Conservation (phyloP, 2,113 vertebrate genomes). For the western clawed frog (Xenopus tropicalis) region DNA sequence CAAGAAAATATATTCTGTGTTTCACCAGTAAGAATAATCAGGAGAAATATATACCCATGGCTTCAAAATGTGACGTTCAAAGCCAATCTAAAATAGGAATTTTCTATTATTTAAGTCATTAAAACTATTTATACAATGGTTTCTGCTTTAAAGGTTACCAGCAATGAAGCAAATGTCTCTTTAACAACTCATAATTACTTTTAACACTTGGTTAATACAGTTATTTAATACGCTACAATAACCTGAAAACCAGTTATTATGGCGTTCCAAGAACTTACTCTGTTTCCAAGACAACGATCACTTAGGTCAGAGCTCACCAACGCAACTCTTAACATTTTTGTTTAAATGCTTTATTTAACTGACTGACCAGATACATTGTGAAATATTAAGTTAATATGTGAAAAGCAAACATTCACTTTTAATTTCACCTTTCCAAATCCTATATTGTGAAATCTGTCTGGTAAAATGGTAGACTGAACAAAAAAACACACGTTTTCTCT, state of each 20-base stretch:
- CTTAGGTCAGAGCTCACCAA: slow-evolving; percentile 39
- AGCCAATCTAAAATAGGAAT: neutral
- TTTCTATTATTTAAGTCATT: neutral
- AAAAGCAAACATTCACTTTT: neutral
- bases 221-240: slow-evolving; percentile 41
- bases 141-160: slow-evolving; percentile 20
- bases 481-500: too few species aligned
- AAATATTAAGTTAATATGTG: slow-evolving; percentile 5
- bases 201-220: slow-evolving; percentile 43
- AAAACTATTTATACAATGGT: neutral
- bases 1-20: neutral
- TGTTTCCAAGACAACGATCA: slow-evolving; percentile 39
- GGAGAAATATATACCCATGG: neutral
- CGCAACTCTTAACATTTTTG: slow-evolving; percentile 31
- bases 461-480: too few species aligned
- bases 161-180: slow-evolving; percentile 14
- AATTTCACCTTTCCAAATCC: too few species aligned
- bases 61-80: neutral
- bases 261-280: slow-evolving; percentile 37
- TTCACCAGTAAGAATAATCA: neutral
- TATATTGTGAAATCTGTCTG: too few species aligned
- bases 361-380: slow-evolving; percentile 26
- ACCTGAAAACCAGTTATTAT: slow-evolving; percentile 42
- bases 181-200: slow-evolving; percentile 41
- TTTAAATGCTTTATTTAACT: slow-evolving; percentile 39